A percentile compares a stretch with the other conserved stretches of the same genome.
These are phyloP conservation scores for Zoanthus gigantus DNA, from an alignment of 92 coral and sea anemone genomes.

Conservation along the genomic window DNA sequence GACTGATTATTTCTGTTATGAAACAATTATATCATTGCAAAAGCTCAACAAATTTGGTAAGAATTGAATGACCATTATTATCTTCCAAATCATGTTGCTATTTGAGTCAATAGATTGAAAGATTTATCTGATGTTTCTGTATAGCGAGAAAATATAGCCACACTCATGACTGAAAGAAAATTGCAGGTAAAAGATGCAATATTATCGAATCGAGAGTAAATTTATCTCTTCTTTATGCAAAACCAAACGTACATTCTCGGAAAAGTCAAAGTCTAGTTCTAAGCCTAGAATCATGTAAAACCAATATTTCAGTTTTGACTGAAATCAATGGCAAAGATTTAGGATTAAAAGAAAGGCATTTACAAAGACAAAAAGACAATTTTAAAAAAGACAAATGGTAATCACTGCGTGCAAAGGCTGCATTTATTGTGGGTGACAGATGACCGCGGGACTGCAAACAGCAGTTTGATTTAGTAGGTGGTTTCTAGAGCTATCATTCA, in stretches of 20 bases:
- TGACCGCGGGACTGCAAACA: not conserved
- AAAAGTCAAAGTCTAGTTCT: too few relatives aligned
- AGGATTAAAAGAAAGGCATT: constrained; percentile 8
- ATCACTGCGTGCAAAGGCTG: not conserved
- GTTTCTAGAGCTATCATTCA: constrained; percentile 19
- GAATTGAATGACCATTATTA: constrained; percentile 20
- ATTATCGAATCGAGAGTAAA: too few relatives aligned
- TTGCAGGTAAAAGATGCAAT: too few relatives aligned
- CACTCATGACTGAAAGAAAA: too few relatives aligned
- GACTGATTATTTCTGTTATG: not conserved
- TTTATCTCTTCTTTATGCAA: too few relatives aligned
- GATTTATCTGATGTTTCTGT: not conserved
- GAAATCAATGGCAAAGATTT: not conserved
- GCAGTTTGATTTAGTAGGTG: constrained; percentile 24
- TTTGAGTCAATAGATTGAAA: constrained; percentile 19
- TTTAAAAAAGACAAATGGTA: not conserved
- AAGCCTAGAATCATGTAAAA: too few relatives aligned
- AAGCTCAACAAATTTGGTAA: constrained; percentile 31
- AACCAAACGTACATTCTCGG: too few relatives aligned
- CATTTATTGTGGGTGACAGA: constrained; percentile 11
- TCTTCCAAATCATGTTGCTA: constrained; percentile 27
- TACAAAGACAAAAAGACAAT: not conserved
- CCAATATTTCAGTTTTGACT: too few relatives aligned
- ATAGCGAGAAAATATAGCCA: not conserved
- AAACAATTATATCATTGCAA: constrained; percentile 23